Conservation (phyloP, 1,140 invertebrate species). For the Cataglyphis hispanica region DNA sequence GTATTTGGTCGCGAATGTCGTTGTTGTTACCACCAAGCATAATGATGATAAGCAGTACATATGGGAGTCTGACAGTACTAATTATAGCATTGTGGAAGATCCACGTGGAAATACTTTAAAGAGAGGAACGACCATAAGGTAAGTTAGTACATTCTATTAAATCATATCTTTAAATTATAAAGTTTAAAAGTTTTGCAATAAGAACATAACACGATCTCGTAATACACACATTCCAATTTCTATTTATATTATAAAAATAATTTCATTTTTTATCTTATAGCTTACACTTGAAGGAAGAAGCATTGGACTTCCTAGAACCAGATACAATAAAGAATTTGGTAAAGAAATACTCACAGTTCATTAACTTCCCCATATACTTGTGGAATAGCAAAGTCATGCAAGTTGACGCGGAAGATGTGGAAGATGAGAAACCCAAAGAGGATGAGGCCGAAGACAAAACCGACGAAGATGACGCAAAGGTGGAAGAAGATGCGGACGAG, state of each 20-base stretch:
- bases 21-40: constrained; percentile 98
- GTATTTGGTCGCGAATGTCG: constrained; percentile 96
- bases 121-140: constrained; percentile 91
- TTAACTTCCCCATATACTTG: constrained; percentile 99
- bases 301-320: constrained; percentile 97
- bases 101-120: constrained; percentile 96
- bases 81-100: constrained; percentile 96
- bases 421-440: constrained; percentile 86
- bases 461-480: constrained; percentile 87
- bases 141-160: constrained; percentile 33
- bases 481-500: constrained; percentile 89
- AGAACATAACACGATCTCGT: background rate
- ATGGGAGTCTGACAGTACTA: constrained; percentile 98
- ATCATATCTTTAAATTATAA: background rate
- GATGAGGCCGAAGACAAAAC: constrained; percentile 88
- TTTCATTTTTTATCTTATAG: constrained; percentile 84
- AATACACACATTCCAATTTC: background rate
- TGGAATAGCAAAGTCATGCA: constrained; percentile 97
- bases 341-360: constrained; percentile 99
- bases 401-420: constrained; percentile 92
- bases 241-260: background rate
- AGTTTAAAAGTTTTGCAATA: background rate
- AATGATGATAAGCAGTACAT: constrained; percentile 98
- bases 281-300: constrained; percentile 98
- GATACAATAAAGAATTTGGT: constrained; percentile 96